Conservation (phyloP, 2,797 vertebrate species). For the Pitangus sulphuratus region DNA sequence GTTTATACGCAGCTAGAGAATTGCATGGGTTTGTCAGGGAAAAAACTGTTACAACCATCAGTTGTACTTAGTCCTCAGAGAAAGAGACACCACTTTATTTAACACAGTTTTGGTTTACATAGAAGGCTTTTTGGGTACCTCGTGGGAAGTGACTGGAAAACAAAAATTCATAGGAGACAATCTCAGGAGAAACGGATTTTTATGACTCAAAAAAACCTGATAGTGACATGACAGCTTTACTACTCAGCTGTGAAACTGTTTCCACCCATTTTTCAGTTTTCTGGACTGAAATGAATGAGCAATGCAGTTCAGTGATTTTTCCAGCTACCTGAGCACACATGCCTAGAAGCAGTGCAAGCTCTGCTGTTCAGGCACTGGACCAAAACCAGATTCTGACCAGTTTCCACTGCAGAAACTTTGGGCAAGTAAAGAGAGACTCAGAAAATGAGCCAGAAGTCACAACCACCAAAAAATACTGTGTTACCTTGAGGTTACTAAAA, state of each 20-base stretch:
- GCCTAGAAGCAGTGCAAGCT: not conserved
- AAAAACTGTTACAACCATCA: not conserved
- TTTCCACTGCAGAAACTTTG: not conserved
- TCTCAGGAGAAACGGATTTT: not conserved
- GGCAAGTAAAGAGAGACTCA: not conserved
- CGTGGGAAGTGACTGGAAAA: not conserved
- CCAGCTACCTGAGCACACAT: not conserved
- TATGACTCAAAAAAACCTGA: not conserved
- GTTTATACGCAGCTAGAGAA: not conserved
- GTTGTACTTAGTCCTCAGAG: not conserved
- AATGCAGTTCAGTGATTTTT: not conserved
- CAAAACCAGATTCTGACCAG: not conserved
- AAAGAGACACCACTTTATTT: not conserved
- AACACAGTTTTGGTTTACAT: not conserved
- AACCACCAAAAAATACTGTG: not conserved
- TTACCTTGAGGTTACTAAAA: not conserved
- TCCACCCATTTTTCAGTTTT: constrained; percentile 1
- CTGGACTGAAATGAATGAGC: not conserved
- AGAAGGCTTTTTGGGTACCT: not conserved
- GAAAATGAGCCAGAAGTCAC: not conserved
- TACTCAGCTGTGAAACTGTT: constrained; percentile 1
- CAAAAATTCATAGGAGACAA: not conserved
- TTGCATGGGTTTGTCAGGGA: not conserved
- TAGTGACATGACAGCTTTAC: not conserved
- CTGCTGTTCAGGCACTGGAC: not conserved